Base-by-base conservation (phyloP, 2,888 invertebrate genomes). In the Caenorhabditis wallacei region DNA sequence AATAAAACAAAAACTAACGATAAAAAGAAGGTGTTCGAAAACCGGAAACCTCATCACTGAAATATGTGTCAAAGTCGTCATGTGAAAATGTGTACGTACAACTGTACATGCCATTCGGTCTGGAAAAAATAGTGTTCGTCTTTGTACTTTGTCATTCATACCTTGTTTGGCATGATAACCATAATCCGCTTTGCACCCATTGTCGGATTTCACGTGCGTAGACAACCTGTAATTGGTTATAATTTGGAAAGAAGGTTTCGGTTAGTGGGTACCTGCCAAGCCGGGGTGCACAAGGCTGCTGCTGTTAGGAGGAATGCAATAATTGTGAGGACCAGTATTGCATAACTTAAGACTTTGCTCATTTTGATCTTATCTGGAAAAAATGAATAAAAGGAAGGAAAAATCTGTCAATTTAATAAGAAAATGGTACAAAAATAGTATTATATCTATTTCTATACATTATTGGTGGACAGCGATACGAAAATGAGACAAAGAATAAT, bases 171-270 rank as follows among this genome's bases (percentile, higher is more conserved):
- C 91, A 91, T 53, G 87, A 88, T 70, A 91, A 26, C 90, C 90
- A 91, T 57, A 91, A 82, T 26, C 91, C 91, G 78, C 89, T 90
- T 70, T 90, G 90, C 43, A 91, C 80, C 91, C 91, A 91, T 84
- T 91, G 91, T 30, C 86, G 82, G 30, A 90, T 81, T 66, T 90
- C 90, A 11, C 89, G 78, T 4, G 91, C 90, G 69, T 90, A 91
- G 5, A 84, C 84, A 5, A 85, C 84, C 87, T 87, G 22, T 18
- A 72, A 61, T 37, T 1, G 37, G 30, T 61, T 46, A 8, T 20
- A 3, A 2, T 18, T 53, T 48, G 30, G 24, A 26, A 37, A 59
- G 11, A 8, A 16, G 40, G 10, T 40, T 13, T 13, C 2, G 40
- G 40, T 2, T 8, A 10, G 13, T 8, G 11, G 13, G 20, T 66